Evolutionary conservation across 1,140 invertebrate genomes (phyloP).

Genomic region (Drosophila tani): DNA sequence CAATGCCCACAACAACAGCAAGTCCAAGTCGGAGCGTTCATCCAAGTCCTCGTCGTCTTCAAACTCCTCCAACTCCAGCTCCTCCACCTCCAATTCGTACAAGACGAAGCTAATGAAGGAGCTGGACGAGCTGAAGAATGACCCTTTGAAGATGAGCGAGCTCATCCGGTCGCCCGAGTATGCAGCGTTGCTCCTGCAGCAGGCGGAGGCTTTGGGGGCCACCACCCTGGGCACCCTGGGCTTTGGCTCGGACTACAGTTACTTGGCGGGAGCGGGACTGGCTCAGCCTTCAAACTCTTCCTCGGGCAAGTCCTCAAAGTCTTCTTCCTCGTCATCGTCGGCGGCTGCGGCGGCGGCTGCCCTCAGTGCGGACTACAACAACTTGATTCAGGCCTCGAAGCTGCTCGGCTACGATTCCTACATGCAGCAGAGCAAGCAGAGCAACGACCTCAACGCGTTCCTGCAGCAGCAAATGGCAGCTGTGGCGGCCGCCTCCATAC

Average conservation of each 20-base stretch:
- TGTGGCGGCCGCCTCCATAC: conserved; percentile 69
- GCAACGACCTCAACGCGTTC: conserved; percentile 76
- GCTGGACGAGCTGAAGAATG: conserved; percentile 81
- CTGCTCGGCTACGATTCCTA: conserved; percentile 81
- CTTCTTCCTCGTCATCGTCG: conserved; percentile 17
- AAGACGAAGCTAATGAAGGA: conserved; percentile 84
- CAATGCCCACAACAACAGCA: conserved; percentile 50
- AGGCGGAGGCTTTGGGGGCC: conserved; percentile 81
- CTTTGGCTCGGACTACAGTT: conserved; percentile 77
- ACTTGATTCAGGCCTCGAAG: conserved; percentile 80
- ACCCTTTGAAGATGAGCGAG: conserved; percentile 83
- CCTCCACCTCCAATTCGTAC: conserved; percentile 76
- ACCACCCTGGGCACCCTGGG: conserved; percentile 81
- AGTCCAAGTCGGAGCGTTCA: conserved; percentile 70
- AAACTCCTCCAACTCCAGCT: conserved; percentile 72
- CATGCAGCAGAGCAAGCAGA: conserved; percentile 78
- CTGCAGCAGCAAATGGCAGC: conserved; percentile 82
- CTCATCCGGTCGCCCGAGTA: conserved; percentile 82
- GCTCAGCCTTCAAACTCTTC: conserved; percentile 48
- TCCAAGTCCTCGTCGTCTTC: conserved; percentile 75
- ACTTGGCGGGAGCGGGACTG: conserved; percentile 63
- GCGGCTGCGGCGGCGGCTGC: conserved; percentile 73
- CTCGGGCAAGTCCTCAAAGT: conserved; percentile 64
- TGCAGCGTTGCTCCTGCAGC: conserved; percentile 77
- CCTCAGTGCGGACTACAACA: conserved; percentile 77